Conservation (phyloP, 2,797 vertebrate genomes). For the Avahi laniger region DNA sequence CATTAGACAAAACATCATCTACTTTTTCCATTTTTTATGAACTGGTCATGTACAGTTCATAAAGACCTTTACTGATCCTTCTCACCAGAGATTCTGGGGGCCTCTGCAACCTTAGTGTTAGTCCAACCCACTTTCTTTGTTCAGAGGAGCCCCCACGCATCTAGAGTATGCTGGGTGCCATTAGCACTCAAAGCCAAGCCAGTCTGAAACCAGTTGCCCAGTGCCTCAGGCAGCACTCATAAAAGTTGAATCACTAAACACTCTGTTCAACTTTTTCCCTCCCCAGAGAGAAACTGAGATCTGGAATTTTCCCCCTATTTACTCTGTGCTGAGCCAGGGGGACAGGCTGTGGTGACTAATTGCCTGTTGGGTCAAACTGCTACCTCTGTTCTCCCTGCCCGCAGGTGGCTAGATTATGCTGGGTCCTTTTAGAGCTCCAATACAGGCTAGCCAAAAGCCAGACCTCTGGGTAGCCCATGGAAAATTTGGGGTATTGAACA, state of each 20-base stretch:
- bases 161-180: background rate
- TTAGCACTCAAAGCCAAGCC: background rate
- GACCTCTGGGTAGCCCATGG: background rate
- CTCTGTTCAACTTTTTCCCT: background rate
- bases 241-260: background rate
- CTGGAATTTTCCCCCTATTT: too few species aligned
- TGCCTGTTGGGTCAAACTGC: background rate
- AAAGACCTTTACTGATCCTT: too few species aligned
- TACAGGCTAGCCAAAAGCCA: background rate
- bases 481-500: too few species aligned
- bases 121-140: background rate
- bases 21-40: background rate
- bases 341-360: background rate
- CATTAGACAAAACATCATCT: background rate
- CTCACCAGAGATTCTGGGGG: background rate
- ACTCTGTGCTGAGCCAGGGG: background rate
- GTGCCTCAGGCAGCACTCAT: background rate
- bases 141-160: background rate
- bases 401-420: too few species aligned
- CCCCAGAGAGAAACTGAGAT: background rate
- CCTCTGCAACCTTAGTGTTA: background rate
- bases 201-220: background rate
- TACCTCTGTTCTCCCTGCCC: background rate
- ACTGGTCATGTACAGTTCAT: background rate
- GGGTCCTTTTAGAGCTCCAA: background rate